Base-by-base conservation (phyloP, 2,113 vertebrate genomes). In the Burhinus bistriatus region DNA sequence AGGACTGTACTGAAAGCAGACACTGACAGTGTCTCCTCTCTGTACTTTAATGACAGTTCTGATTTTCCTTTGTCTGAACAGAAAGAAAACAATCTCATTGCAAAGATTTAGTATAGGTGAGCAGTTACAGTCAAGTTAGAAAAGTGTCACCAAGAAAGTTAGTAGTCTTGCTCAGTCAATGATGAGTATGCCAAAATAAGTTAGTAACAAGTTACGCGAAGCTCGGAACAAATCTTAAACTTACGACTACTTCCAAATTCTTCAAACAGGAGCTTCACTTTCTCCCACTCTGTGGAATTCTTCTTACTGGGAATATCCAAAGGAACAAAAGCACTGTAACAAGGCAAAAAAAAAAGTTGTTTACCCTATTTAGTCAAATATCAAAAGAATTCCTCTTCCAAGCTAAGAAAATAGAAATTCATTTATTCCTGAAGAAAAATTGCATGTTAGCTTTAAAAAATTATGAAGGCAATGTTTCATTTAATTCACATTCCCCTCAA, bases 281-380 rank as follows among this genome's bases (percentile, higher is more conserved):
- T 99, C 91, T 99, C 99, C 99, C 99, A 99, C 27, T 99, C 99
- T 13, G 99, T 99, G 64, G 99, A 98, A 97, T 99, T 99, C 96
- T 98, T 98, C 88, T 98, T 97, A 45, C 97, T 97, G 22, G 99
- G 98, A 87, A 99, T 96, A 80, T 98, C 96, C 90, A 99, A 97
- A 52, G 99, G 99, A 95, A 99, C 98, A 96, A 99, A 99, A 13
- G 99, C 99, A 94, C 99, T 99, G 93, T 49, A 99, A 98, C 5
- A 91, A 79, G 91, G 47, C 38, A 87, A 4, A 44, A 27, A 34
- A 95, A 44, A 40, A n/a, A n/a, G n/a, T n/a, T n/a, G n/a, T n/a
- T 72, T 44, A 52, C 9, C 15, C 8, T 51, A 23, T 45, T 26
- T 9, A 42, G 6, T 23, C 11, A 78, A 88, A 55, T 23, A 76